Percentiles rank a stretch among this genome's conserved stretches.
phyloP scores from a whole-genome alignment of 2,797 vertebrate genomes.

The Taenioides sp. region DNA sequence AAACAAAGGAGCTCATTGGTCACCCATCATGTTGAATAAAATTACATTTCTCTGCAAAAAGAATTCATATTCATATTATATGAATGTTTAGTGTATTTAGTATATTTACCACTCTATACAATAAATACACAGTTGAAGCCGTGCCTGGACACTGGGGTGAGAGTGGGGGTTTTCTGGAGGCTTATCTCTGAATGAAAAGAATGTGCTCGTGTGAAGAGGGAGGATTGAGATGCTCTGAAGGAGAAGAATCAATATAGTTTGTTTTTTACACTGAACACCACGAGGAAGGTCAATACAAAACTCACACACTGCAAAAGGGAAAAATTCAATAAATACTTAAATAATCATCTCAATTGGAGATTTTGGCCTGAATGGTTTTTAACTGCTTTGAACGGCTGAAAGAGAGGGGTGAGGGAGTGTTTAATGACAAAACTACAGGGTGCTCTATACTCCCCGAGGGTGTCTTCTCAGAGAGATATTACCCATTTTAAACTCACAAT shows the following conservation, averaged over 20 bases:
- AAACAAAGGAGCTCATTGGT: too few relatives aligned
- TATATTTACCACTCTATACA: too few relatives aligned
- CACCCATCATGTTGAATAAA: too few relatives aligned
- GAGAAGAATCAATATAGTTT: constrained; percentile 62
- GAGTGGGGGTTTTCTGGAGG: constrained; percentile 57
- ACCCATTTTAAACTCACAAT: constrained; percentile 1
- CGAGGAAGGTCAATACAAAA: constrained; percentile 19
- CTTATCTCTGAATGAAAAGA: constrained; percentile 66
- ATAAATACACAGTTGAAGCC: too few relatives aligned
- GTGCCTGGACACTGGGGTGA: neutral
- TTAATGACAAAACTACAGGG: constrained; percentile 56
- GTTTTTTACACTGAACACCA: constrained; percentile 43
- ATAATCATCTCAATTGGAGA: too few relatives aligned
- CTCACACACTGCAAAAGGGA: too few relatives aligned
- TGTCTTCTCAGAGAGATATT: constrained; percentile 43
- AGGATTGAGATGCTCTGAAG: constrained; percentile 44
- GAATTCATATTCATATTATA: too few relatives aligned
- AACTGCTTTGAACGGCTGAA: constrained; percentile 44
- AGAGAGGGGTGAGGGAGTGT: constrained; percentile 25
- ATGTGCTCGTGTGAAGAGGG: constrained; percentile 40
- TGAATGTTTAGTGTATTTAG: too few relatives aligned
- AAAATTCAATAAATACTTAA: too few relatives aligned
- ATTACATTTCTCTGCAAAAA: too few relatives aligned
- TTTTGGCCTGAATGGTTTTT: too few relatives aligned
- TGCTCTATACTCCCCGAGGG: constrained; percentile 38